Evolutionary conservation across 2,888 invertebrate species (phyloP).

Genomic region (Minunthozetes semirufus): DNA sequence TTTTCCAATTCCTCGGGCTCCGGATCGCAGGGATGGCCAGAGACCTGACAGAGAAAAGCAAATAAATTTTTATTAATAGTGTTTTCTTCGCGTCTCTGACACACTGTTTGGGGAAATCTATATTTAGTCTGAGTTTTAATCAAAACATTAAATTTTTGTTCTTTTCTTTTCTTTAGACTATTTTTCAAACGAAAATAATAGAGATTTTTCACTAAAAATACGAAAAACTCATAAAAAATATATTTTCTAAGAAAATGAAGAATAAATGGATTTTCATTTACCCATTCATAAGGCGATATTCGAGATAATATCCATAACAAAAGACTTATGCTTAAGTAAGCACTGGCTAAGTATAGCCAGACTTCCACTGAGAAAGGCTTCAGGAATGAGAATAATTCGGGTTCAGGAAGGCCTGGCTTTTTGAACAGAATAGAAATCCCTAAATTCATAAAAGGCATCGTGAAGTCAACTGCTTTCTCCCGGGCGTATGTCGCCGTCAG

Average conservation of each 20-base stretch:
- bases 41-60: not conserved
- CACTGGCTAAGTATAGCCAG: slow-evolving; percentile 51
- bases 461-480: slow-evolving; percentile 55
- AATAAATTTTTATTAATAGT: not conserved
- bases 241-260: not conserved
- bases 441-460: slow-evolving; percentile 57
- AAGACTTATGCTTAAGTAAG: slow-evolving; percentile 48
- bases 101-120: not conserved
- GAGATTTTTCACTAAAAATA: not conserved
- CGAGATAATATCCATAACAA: slow-evolving; percentile 38
- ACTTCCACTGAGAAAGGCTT: slow-evolving; percentile 50
- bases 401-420: slow-evolving; percentile 50
- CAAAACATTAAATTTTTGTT: not conserved
- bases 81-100: not conserved
- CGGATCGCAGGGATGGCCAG: slow-evolving; percentile 39
- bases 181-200: not conserved
- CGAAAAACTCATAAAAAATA: not conserved
- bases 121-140: not conserved
- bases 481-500: slow-evolving; percentile 55
- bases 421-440: slow-evolving; percentile 47
- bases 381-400: slow-evolving; percentile 53
- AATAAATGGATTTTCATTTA: not conserved
- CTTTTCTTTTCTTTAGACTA: not conserved
- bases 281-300: slow-evolving; percentile 39
- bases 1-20: slow-evolving; percentile 39